These are phyloP conservation scores for Aphrophora alni DNA, from an alignment of 2,888 invertebrate genomes.

Conservation along the genomic window DNA sequence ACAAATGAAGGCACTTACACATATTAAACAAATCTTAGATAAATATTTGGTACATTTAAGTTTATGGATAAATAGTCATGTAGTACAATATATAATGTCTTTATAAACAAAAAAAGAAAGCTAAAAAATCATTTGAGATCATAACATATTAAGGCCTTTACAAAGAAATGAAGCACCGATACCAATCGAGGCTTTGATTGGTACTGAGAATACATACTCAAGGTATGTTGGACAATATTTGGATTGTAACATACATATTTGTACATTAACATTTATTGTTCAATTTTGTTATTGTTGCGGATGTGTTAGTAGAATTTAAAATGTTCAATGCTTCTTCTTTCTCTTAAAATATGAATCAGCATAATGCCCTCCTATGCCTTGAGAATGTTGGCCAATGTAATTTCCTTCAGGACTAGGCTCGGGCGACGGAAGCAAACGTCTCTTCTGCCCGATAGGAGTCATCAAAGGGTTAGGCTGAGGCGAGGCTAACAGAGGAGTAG, in stretches of 20 bases:
- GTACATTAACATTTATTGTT: background rate
- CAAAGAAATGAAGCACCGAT: background rate
- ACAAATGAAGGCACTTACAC: background rate
- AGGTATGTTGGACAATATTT: background rate
- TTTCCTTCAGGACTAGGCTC: constrained; percentile 61
- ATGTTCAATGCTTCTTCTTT: constrained; percentile 53
- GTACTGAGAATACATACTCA: background rate
- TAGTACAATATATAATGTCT: background rate
- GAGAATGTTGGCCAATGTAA: constrained; percentile 62
- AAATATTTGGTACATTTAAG: background rate
- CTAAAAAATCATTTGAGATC: constrained; percentile 28
- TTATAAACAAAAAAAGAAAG: background rate
- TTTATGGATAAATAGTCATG: background rate
- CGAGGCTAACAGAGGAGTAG: constrained; percentile 45
- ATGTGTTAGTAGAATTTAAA: background rate
- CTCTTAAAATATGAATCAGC: constrained; percentile 60
- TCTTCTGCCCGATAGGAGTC: constrained; percentile 57
- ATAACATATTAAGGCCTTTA: constrained; percentile 27
- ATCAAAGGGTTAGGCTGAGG: constrained; percentile 45
- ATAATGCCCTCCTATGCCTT: constrained; percentile 62
- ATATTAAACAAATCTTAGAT: background rate
- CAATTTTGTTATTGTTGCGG: background rate
- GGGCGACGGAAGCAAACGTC: constrained; percentile 59
- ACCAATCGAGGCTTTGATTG: background rate
- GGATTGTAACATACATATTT: background rate